Evolutionary conservation across 2,113 vertebrate genomes (phyloP), one percentile per base, ranked within the genome.

Genomic region (Chitala chitala): DNA sequence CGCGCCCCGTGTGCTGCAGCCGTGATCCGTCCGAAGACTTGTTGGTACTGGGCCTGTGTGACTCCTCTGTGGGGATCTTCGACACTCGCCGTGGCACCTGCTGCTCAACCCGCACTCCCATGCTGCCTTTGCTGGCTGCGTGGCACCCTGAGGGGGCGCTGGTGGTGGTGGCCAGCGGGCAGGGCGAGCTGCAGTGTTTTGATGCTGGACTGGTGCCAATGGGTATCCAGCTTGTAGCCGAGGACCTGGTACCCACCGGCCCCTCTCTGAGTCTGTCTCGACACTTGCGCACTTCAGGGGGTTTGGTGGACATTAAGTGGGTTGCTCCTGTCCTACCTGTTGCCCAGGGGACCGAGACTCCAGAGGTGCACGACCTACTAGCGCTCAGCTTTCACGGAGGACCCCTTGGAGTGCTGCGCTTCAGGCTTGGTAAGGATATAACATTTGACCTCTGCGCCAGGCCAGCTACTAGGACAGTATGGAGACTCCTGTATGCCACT

Each of bases 101-200:
- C 76, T 78, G 92, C 29, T 38, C 90, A 72, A 89, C 87, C 68
- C 87, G 89, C 58, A 92, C 93, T 71, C 87, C 94, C 15, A 75
- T 94, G 76, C 75, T 90, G 20, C 94, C 95, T 26, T 76, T 83
- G 3, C 79, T 92, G 10, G 77, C 95, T 3, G 86, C 88, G 75
- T 99, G 90, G 91, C 96, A 99, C 84, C 95, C 96, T 10, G 86
- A 87, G 0, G 96, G 90, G 29, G 91, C 90, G 4, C 3, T 96
- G 79, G 83, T 94, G 24, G 3, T 93, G 77, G 89, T 85, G 17
- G 93, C 92, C n/a, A 92, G 90, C 72, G 90, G 86, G 44, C 94
- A 95, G 80, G 94, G 93, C 12, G 95, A 97, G 78, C 81, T 99
- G 77, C 92, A 96, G 78, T 87, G 94, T 80, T 96, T 98, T 80